phyloP scores from a whole-genome alignment of 2,797 vertebrate genomes.

The Epinephelus coioides region DNA sequence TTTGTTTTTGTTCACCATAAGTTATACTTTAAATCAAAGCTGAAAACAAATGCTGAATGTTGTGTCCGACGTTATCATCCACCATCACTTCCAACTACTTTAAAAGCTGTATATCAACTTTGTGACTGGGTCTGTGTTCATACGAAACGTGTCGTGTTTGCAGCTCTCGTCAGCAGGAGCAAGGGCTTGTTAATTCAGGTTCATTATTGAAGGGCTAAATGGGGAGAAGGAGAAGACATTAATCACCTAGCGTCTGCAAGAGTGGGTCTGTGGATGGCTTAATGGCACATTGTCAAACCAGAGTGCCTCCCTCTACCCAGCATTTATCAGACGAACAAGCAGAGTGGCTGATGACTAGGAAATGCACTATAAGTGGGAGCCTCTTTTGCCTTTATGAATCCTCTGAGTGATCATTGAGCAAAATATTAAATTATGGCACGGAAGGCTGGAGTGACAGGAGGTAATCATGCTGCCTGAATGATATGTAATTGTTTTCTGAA shows the following conservation, averaged over 20 bases:
- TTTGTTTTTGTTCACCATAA: background rate
- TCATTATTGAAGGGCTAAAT: constrained; percentile 69
- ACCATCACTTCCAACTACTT: background rate
- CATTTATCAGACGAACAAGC: constrained; percentile 75
- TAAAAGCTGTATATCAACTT: constrained; percentile 16
- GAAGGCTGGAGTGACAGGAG: constrained; percentile 73
- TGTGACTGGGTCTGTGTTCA: constrained; percentile 15
- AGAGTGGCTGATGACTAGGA: constrained; percentile 72
- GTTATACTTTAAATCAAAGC: background rate
- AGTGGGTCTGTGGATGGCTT: constrained; percentile 59
- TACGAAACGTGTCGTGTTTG: constrained; percentile 19
- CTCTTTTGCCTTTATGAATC: constrained; percentile 75
- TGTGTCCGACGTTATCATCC: background rate
- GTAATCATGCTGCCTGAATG: constrained; percentile 75
- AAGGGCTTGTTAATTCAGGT: constrained; percentile 67
- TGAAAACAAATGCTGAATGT: background rate
- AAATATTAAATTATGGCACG: constrained; percentile 75
- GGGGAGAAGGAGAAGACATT: constrained; percentile 66
- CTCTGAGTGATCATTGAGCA: constrained; percentile 76
- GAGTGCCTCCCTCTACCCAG: constrained; percentile 58
- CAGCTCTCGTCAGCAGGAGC: constrained; percentile 38
- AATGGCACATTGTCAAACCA: constrained; percentile 73
- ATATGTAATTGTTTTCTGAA: constrained; percentile 81
- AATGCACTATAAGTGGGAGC: constrained; percentile 66
- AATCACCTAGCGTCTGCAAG: constrained; percentile 68